Conservation (phyloP, 2,888 invertebrate species). For the Cosmorhoe ocellata region DNA sequence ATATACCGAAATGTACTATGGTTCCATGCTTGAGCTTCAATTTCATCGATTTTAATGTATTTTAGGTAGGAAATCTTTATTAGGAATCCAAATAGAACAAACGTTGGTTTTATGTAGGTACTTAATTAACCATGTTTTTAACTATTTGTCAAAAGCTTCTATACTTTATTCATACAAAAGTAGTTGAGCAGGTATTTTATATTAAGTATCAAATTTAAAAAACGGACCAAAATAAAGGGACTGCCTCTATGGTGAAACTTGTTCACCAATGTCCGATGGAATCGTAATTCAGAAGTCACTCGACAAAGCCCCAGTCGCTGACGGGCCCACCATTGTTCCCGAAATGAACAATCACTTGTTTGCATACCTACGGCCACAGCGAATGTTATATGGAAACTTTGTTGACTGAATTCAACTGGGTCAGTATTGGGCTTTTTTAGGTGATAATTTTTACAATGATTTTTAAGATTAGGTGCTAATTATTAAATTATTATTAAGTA, state of each 20-base stretch:
- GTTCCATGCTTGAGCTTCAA: constrained; percentile 2
- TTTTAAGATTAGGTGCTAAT: too few species aligned
- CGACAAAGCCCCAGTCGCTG: constrained; percentile 36
- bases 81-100: too few species aligned
- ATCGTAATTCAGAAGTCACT: constrained; percentile 34
- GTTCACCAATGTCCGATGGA: constrained; percentile 31
- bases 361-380: constrained; percentile 19
- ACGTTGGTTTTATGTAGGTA: too few species aligned
- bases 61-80: constrained; percentile 13
- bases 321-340: constrained; percentile 40
- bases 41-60: constrained; percentile 4
- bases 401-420: constrained; percentile 32
- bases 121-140: too few species aligned
- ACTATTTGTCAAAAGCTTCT: too few species aligned
- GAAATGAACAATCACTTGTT: constrained; percentile 44
- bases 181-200: too few species aligned
- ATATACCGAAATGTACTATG: constrained; percentile 6
- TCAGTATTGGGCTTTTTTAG: constrained; percentile 21
- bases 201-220: not conserved
- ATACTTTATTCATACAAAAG: too few species aligned
- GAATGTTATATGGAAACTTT: constrained; percentile 32
- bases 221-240: not conserved
- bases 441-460: too few species aligned
- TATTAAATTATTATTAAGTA: too few species aligned
- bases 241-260: constrained; percentile 4